A percentile compares a stretch with the other conserved stretches of the same genome.
These are phyloP conservation scores for Egretta garzetta DNA, from an alignment of 2,113 vertebrate species.

Conservation along the genomic window DNA sequence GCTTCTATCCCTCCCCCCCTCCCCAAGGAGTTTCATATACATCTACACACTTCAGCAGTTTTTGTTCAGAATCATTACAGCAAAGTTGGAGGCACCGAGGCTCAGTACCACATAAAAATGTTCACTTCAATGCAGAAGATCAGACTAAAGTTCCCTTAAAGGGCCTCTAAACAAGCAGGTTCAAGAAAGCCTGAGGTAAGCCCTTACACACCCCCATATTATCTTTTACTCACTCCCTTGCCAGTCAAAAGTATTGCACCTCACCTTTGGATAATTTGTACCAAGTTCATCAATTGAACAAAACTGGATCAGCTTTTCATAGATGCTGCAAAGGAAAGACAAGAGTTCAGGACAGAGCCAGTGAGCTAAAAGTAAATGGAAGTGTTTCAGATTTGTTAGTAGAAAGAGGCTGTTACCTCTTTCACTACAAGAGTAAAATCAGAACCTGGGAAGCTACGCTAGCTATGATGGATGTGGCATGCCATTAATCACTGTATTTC, in stretches of 20 bases:
- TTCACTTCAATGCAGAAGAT: neutral
- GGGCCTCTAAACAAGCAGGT: neutral
- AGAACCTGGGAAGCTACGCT: neutral
- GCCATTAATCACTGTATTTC: neutral
- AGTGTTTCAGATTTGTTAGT: neutral
- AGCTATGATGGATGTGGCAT: neutral
- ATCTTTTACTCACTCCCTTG: neutral
- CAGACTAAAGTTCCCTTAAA: neutral
- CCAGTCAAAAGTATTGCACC: neutral
- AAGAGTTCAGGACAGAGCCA: neutral
- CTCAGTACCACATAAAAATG: neutral
- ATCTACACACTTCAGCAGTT: neutral
- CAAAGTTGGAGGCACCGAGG: neutral
- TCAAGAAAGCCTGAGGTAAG: neutral
- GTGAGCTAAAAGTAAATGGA: neutral
- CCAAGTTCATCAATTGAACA: constrained; percentile 96
- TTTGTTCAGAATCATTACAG: neutral
- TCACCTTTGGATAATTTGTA: constrained; percentile 97
- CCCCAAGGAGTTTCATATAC: neutral
- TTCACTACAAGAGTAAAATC: neutral
- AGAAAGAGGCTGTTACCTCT: neutral
- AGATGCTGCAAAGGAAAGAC: constrained; percentile 84
- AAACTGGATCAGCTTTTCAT: constrained; percentile 98
- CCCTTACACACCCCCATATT: neutral
- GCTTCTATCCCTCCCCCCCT: neutral